Evolutionary conservation across 2,113 vertebrate species (phyloP).

Genomic region (Ceyx melanurus): DNA sequence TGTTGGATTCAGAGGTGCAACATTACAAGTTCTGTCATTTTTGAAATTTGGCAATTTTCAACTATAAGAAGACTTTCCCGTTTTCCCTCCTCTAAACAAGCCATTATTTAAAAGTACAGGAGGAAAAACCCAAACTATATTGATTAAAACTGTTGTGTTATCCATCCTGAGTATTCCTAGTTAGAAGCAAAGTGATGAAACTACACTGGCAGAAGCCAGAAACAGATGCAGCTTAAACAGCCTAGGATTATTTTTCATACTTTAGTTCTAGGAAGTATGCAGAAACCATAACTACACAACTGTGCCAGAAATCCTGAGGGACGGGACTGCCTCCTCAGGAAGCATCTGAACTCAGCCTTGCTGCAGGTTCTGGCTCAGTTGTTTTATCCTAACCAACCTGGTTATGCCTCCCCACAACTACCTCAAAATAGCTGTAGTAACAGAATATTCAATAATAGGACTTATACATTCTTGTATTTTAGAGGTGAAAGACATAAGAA

Average conservation of each 20-base stretch:
- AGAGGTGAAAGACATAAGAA: neutral
- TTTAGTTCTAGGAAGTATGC: neutral
- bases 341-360: neutral
- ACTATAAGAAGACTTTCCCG: neutral
- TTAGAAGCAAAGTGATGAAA: neutral
- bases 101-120: neutral
- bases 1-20: neutral
- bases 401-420: neutral
- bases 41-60: neutral
- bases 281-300: neutral
- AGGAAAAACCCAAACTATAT: neutral
- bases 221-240: neutral
- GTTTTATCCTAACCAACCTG: neutral
- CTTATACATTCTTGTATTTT: neutral
- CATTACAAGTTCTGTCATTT: neutral
- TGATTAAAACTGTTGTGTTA: neutral
- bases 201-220: neutral
- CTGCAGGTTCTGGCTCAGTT: neutral
- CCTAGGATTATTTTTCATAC: neutral
- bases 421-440: neutral
- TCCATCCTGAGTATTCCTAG: neutral
- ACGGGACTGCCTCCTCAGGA: neutral
- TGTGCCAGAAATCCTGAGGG: neutral
- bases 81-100: neutral
- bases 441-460: neutral